Percentiles rank a stretch among this genome's conserved stretches.
These are phyloP conservation scores for Phalera bucephala DNA, from an alignment of 2,888 invertebrate species.

Conservation along the genomic window DNA sequence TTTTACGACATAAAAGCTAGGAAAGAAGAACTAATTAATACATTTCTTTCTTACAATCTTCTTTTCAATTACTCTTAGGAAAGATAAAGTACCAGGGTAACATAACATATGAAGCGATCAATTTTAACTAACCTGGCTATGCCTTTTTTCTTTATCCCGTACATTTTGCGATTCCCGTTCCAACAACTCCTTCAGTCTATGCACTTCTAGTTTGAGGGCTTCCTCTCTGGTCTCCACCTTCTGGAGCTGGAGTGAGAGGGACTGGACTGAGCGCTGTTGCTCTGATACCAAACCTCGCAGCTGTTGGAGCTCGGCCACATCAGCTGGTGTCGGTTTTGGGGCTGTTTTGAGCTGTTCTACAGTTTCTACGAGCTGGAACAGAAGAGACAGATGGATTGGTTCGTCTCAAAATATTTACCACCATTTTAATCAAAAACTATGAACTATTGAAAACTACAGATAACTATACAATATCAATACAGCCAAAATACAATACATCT, in stretches of 20 bases:
- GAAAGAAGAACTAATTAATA: no score
- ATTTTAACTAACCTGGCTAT: slow-evolving; percentile 47
- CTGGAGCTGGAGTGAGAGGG: slow-evolving; percentile 79
- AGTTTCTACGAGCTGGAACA: slow-evolving; percentile 51
- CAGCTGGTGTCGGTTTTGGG: slow-evolving; percentile 51
- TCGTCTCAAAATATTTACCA: no score
- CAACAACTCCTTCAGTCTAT: slow-evolving; percentile 70
- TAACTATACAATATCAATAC: no score
- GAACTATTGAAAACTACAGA: no score
- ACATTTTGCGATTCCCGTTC: slow-evolving; percentile 70
- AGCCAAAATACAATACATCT: no score
- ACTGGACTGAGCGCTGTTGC: slow-evolving; percentile 82
- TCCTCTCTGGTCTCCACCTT: slow-evolving; percentile 76
- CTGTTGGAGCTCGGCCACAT: slow-evolving; percentile 65
- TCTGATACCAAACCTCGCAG: slow-evolving; percentile 79
- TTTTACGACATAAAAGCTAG: no score
- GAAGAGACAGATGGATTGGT: not conserved
- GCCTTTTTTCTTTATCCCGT: slow-evolving; percentile 60
- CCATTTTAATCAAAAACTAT: no score
- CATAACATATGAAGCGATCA: not conserved
- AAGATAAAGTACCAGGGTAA: not conserved
- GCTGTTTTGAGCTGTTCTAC: slow-evolving; percentile 51
- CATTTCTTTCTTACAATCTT: no score
- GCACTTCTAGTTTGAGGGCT: slow-evolving; percentile 65
- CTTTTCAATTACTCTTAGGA: no score